These are phyloP conservation scores for Hemithea aestivaria DNA, from an alignment of 2,888 invertebrate genomes.

Conservation along the genomic window DNA sequence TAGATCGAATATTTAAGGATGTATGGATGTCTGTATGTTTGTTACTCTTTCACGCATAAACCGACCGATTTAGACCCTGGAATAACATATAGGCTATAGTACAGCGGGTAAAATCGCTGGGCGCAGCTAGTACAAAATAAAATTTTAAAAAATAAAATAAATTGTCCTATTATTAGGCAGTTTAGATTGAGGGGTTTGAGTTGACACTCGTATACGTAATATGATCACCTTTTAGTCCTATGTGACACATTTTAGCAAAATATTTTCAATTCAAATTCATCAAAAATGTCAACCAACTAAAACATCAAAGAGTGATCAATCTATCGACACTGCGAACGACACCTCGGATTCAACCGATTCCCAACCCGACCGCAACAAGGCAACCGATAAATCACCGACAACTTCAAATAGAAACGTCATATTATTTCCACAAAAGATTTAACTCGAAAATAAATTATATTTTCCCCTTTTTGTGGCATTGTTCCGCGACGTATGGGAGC, in stretches of 20 bases:
- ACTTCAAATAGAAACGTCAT: conserved; percentile 80
- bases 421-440: conserved; percentile 81
- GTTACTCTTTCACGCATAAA: too few relatives aligned
- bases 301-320: conserved; percentile 35
- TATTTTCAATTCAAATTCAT: background rate
- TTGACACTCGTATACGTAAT: too few relatives aligned
- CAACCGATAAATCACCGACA: conserved; percentile 76
- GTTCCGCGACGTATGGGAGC: conserved; percentile 76
- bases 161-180: too few relatives aligned
- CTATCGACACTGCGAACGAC: conserved; percentile 48
- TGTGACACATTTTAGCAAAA: background rate
- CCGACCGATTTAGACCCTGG: too few relatives aligned
- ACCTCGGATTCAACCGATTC: conserved; percentile 48
- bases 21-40: too few relatives aligned
- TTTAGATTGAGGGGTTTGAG: too few relatives aligned
- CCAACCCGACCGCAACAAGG: conserved; percentile 53
- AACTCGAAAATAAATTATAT: conserved; percentile 80
- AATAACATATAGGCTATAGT: too few relatives aligned
- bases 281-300: conserved; percentile 21
- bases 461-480: conserved; percentile 70
- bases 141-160: too few relatives aligned
- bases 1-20: too few relatives aligned
- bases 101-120: too few relatives aligned
- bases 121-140: too few relatives aligned
- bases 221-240: background rate